Conservation (phyloP, 1,140 invertebrate genomes). For the Tetramorium alpestre region DNA sequence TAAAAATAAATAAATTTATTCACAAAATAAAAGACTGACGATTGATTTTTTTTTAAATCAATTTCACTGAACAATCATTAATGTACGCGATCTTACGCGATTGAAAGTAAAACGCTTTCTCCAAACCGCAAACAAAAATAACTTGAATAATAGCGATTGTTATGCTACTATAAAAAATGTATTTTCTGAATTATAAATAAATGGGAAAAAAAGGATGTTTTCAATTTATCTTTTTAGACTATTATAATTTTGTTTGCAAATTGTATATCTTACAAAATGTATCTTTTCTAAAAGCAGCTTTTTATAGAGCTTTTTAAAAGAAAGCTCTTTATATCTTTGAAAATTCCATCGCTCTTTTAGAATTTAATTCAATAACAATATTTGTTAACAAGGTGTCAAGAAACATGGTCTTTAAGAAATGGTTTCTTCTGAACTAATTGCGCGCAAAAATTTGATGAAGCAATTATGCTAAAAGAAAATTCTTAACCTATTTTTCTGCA, state of each 20-base stretch:
- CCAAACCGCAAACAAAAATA: neutral
- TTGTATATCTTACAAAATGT: neutral
- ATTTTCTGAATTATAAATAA: neutral
- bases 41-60: neutral
- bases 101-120: conserved; percentile 6
- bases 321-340: neutral
- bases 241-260: neutral
- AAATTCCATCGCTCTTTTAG: neutral
- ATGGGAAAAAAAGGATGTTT: neutral
- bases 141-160: neutral
- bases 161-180: neutral
- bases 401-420: neutral
- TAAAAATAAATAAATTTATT: neutral
- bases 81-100: neutral
- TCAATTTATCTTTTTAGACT: neutral
- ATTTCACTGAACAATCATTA: neutral
- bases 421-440: neutral
- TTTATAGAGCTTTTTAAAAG: too few species aligned
- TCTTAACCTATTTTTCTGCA: neutral
- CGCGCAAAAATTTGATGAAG: neutral
- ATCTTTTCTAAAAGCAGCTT: neutral
- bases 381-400: neutral
- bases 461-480: neutral
- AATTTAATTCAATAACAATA: neutral
- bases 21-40: neutral